Conservation (phyloP, 2,797 vertebrate species). For the Thripadectes ignobilis region DNA sequence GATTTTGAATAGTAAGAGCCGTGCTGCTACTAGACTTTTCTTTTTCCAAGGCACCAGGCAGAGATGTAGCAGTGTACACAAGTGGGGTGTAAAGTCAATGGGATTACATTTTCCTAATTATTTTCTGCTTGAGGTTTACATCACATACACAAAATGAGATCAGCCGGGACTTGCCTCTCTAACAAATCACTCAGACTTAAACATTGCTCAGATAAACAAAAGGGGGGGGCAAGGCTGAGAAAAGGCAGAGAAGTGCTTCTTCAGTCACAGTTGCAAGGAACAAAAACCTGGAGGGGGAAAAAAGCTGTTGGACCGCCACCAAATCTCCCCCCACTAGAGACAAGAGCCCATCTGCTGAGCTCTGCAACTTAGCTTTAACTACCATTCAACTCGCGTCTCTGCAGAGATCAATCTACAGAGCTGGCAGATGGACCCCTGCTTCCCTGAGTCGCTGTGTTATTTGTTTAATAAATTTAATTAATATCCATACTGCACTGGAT, state of each 20-base stretch:
- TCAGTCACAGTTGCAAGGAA: slow-evolving; percentile 80
- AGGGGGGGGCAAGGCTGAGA: slow-evolving; percentile 75
- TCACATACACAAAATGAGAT: slow-evolving; percentile 78
- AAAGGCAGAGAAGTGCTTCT: slow-evolving; percentile 80
- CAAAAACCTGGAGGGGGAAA: slow-evolving; percentile 85
- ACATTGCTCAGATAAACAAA: slow-evolving; percentile 83
- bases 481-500: slow-evolving; percentile 86
- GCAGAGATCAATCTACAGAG: slow-evolving; percentile 81
- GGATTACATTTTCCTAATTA: slow-evolving; percentile 85
- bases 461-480: slow-evolving; percentile 97
- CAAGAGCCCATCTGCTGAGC: slow-evolving; percentile 88
- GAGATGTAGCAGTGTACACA: slow-evolving; percentile 65
- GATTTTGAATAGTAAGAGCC: not conserved
- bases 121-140: slow-evolving; percentile 81
- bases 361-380: slow-evolving; percentile 83
- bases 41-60: slow-evolving; percentile 48
- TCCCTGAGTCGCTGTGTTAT: slow-evolving; percentile 85
- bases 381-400: slow-evolving; percentile 82
- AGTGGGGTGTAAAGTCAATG: slow-evolving; percentile 81
- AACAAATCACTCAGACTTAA: slow-evolving; percentile 83
- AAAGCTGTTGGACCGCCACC: slow-evolving; percentile 85
- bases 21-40: slow-evolving; percentile 6
- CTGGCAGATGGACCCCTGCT: slow-evolving; percentile 88
- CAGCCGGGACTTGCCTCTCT: slow-evolving; percentile 77
- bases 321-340: slow-evolving; percentile 85